phyloP scores from a whole-genome alignment of 2,797 vertebrate genomes.

The Benthosema pterotum region DNA sequence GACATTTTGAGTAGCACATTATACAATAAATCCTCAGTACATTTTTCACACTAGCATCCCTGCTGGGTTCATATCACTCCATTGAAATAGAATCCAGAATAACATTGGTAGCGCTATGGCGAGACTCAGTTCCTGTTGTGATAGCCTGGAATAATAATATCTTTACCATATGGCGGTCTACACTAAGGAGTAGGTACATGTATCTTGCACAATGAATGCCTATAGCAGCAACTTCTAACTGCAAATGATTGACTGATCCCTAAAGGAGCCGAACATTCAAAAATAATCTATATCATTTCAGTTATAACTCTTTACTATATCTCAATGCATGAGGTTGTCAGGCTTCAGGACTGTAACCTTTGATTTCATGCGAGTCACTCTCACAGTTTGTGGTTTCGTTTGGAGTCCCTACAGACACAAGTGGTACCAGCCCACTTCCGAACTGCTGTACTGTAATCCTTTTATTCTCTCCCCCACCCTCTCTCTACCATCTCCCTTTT shows the following conservation, averaged over 20 bases:
- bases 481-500: not conserved
- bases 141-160: slow-evolving; percentile 36
- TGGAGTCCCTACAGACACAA: not conserved
- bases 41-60: slow-evolving; percentile 15
- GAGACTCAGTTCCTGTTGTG: slow-evolving; percentile 45
- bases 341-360: slow-evolving; percentile 5
- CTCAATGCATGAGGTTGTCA: slow-evolving; percentile 14
- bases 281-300: slow-evolving; percentile 2
- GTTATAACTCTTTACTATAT: not conserved
- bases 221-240: slow-evolving; percentile 5
- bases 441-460: not conserved
- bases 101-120: slow-evolving; percentile 14
- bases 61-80: slow-evolving; percentile 16
- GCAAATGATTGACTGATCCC: slow-evolving; percentile 14
- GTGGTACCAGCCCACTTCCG: no score
- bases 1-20: slow-evolving; percentile 4
- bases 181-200: slow-evolving; percentile 5
- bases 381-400: not conserved
- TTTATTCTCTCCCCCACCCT: not conserved
- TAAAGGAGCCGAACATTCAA: not conserved
- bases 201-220: slow-evolving; percentile 11
- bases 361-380: slow-evolving; percentile 27
- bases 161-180: slow-evolving; percentile 30
- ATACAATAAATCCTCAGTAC: slow-evolving; percentile 12
- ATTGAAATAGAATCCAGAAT: slow-evolving; percentile 45